phyloP scores from a whole-genome alignment of 2,888 invertebrate species.

The Coremacera marginata region DNA sequence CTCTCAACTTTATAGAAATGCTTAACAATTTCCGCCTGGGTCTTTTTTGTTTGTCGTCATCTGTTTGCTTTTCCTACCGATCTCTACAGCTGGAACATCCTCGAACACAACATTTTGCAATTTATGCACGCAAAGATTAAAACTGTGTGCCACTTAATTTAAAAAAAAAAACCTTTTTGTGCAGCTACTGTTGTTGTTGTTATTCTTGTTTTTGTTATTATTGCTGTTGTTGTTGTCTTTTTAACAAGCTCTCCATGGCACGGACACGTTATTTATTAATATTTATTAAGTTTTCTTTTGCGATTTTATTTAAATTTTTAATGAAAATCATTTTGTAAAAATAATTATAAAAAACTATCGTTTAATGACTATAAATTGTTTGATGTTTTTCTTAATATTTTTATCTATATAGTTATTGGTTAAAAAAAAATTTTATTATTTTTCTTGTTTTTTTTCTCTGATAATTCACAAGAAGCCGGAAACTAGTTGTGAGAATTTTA shows the following conservation, averaged over 20 bases:
- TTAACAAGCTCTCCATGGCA: neutral
- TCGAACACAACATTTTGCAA: conserved; percentile 23
- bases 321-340: neutral
- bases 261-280: neutral
- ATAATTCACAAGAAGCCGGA: neutral
- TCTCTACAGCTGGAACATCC: neutral
- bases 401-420: neutral
- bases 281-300: neutral
- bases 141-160: conserved; percentile 21
- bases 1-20: no score
- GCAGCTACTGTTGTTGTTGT: neutral
- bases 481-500: neutral
- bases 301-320: neutral
- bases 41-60: neutral
- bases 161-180: conserved; percentile 8
- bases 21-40: neutral
- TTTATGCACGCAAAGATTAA: conserved; percentile 30
- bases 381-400: neutral
- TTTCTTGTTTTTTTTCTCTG: no score
- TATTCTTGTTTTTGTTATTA: neutral
- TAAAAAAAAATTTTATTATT: no score
- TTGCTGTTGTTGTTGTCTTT: neutral
- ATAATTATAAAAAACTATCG: neutral
- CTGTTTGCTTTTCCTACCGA: neutral
- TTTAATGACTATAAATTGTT: conserved; percentile 2